Base-by-base conservation (phyloP, 2,797 vertebrate species). In the Lithobates sylvaticus region DNA sequence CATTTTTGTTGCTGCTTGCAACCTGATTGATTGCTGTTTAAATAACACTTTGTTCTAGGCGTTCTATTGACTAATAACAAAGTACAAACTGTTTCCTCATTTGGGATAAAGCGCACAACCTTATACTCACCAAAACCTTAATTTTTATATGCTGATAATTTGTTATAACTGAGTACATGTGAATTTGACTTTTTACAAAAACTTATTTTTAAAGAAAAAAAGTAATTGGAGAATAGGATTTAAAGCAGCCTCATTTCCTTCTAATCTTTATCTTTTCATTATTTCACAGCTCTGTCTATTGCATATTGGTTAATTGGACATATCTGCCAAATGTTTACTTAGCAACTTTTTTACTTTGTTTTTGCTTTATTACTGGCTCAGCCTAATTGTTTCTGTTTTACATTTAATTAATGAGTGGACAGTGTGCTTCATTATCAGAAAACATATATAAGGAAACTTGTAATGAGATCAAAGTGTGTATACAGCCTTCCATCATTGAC, bases 241-340 rank as follows among this genome's bases (percentile, higher is more conserved):
- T 74, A 32, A 21, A 81, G 16, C 34, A 8, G 13, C 54, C 16
- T 44, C 42, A 39, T 65, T 74, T 54, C 34, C 44, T 42, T 65
- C 70, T 82, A 82, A 82, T 73, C 54, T 61, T 65, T 64, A 65
- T 82, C 80, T 54, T 82, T 82, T 82, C 70, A 81, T 81, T 73
- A 81, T 50, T 81, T 61, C 50, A 72, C 68, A 42, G 54, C 80
- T 73, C 50, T 39, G 69, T 82, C 80, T 44, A 68, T 81, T 81
- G 54, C 50, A 44, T 82, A 69, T 67, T 29, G 34, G 39, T 82
- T 82, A 82, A 82, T 82, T 82, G 70, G 70, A 82, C 44, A 74
- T 42, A 82, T 65, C 54, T 82, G 68, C 79, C 68, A 81, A 82
- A 36, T 74, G 80, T 82, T 82, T 82, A 82, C 44, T 82, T 54